phyloP scores from a whole-genome alignment of 2,888 invertebrate genomes.

The Ommatoiulus sabulosus region DNA sequence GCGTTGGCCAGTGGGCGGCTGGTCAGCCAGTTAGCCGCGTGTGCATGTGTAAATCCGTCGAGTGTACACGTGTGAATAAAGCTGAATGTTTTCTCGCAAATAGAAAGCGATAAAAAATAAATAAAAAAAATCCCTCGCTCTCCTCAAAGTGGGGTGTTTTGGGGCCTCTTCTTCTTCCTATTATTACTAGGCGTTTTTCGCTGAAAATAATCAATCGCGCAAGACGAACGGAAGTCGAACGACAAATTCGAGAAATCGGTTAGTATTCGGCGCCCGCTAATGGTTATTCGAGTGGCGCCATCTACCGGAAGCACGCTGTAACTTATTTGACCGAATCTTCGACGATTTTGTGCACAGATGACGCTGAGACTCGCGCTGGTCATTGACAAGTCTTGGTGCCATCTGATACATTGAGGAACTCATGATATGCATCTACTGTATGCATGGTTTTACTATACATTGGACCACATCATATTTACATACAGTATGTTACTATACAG shows the following conservation, averaged over 20 bases:
- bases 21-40: background rate
- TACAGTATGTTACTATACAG: no score
- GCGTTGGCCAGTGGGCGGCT: background rate
- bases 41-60: constrained; percentile 33
- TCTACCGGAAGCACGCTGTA: background rate
- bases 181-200: background rate
- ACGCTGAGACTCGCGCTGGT: background rate
- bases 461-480: no score
- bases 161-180: background rate
- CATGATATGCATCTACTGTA: no score
- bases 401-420: no score
- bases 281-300: background rate
- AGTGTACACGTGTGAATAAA: constrained; percentile 43
- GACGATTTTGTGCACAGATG: background rate
- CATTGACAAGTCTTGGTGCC: no score
- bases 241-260: background rate
- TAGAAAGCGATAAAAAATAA: constrained; percentile 36
- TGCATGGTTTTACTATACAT: no score
- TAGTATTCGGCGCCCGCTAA: background rate
- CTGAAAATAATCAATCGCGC: constrained; percentile 20
- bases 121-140: constrained; percentile 18
- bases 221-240: background rate
- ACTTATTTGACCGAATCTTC: background rate
- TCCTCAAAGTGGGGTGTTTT: background rate
- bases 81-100: constrained; percentile 15